phyloP scores from a whole-genome alignment of 2,888 invertebrate species.

The Phengaris alcon region DNA sequence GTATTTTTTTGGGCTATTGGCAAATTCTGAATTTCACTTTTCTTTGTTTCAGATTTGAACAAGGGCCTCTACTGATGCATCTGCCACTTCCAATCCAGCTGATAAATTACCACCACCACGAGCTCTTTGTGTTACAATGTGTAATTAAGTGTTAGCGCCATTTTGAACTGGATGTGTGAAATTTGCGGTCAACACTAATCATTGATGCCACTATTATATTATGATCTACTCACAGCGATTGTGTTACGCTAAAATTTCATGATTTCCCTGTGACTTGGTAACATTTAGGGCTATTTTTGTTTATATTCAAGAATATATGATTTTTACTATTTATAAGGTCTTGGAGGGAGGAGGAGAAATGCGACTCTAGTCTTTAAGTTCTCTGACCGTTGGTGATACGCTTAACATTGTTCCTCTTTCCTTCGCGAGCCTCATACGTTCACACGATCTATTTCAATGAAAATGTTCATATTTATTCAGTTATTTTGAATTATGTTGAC shows the following conservation, averaged over 20 bases:
- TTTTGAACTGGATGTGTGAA: slow-evolving; percentile 47
- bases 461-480: slow-evolving; percentile 46
- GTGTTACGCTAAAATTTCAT: slow-evolving; percentile 58
- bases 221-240: slow-evolving; percentile 51
- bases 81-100: not conserved
- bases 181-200: slow-evolving; percentile 57
- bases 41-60: slow-evolving; percentile 26
- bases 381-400: slow-evolving; percentile 54
- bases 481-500: slow-evolving; percentile 71
- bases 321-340: slow-evolving; percentile 54
- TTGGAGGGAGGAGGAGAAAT: slow-evolving; percentile 63
- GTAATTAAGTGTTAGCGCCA: not conserved
- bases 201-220: slow-evolving; percentile 39
- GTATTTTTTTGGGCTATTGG: not conserved
- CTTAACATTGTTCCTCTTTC: slow-evolving; percentile 65
- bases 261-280: slow-evolving; percentile 53
- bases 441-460: slow-evolving; percentile 48
- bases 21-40: not conserved
- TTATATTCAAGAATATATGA: slow-evolving; percentile 39
- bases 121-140: slow-evolving; percentile 17
- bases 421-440: slow-evolving; percentile 55
- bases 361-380: slow-evolving; percentile 57
- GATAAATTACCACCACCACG: not conserved
- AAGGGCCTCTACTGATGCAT: not conserved
- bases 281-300: slow-evolving; percentile 41